Conservation (phyloP, 1,140 invertebrate genomes). For the Hylaeus volcanicus region DNA sequence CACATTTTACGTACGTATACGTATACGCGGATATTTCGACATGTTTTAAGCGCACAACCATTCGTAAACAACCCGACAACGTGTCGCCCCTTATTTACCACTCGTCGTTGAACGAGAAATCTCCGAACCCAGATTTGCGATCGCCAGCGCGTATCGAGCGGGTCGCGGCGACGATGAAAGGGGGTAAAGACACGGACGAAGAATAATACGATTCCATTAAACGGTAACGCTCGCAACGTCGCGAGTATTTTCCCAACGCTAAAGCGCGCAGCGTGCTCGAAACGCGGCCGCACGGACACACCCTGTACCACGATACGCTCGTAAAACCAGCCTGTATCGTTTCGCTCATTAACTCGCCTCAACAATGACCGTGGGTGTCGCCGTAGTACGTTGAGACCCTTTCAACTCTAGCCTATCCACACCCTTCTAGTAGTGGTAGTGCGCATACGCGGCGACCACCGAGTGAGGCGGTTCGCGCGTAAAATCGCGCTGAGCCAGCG, state of each 20-base stretch:
- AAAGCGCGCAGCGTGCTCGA: neutral
- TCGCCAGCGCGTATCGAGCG: neutral
- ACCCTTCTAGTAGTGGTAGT: slow-evolving; percentile 43
- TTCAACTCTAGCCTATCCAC: slow-evolving; percentile 61
- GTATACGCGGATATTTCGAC: too few relatives aligned
- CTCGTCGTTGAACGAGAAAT: too few relatives aligned
- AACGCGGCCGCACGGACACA: slow-evolving; percentile 21
- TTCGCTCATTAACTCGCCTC: slow-evolving; percentile 61
- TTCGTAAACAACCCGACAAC: too few relatives aligned
- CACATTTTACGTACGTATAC: too few relatives aligned
- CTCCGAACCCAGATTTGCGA: too few relatives aligned
- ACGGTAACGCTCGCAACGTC: neutral
- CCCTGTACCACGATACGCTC: slow-evolving; percentile 28
- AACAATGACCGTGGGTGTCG: slow-evolving; percentile 62
- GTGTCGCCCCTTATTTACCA: too few relatives aligned
- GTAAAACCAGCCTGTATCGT: slow-evolving; percentile 48
- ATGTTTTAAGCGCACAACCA: too few relatives aligned
- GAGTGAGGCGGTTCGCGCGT: slow-evolving; percentile 58
- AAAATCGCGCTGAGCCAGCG: slow-evolving; percentile 56
- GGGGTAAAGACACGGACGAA: slow-evolving; percentile 7
- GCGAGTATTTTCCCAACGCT: neutral
- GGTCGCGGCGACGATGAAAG: neutral
- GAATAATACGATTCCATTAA: slow-evolving; percentile 32
- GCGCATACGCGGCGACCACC: slow-evolving; percentile 46
- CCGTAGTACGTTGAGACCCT: slow-evolving; percentile 61